Base-by-base conservation (phyloP, 1,140 invertebrate genomes). In the Globodera rostochiensis region DNA sequence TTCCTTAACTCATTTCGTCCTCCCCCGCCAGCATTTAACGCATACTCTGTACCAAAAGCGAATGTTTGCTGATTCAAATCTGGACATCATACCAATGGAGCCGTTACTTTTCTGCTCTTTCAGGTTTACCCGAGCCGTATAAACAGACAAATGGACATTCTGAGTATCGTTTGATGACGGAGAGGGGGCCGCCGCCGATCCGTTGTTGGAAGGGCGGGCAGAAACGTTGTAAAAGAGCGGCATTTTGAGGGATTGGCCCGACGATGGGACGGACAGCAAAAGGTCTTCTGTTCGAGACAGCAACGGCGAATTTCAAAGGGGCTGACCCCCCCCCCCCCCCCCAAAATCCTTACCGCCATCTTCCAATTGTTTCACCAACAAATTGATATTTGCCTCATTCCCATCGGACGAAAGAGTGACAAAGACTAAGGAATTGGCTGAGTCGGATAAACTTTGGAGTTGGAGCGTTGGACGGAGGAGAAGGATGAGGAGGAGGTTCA, bases 391-490 rank as follows among this genome's bases (percentile, higher is more conserved):
- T 45, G 69, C 69, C 36, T 25, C 11, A 47, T 45, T 15, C 4
- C 69, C 69, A 36, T 71, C 46, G 69, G 69, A 19, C 36, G 69
- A 71, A 36, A 71, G 46, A 3, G 69, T 71, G n/a, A 71, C 69
- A 47, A 45, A 71, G 36, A 71, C 69, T n/a, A 71, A 47, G 2
- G 69, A 45, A 45, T 25, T 71, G 11, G 25, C 36, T 19, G 69
- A 11, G 36, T 45, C 46, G 36, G 36, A 64, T 15, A 19, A 64
- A 64, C 15, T 64, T 64, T 15, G 57, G 57, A 64, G 57, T 64
- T 64, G 57, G 19, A 64, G 19, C 13, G 19, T 7, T 60, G 57
- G 19, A 15, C 57, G 19, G 19, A 60, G 2, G 57, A 64, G 19
- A n/a, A 64, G 57, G 2, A 36, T 0, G 25, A 36, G 25, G 36